A percentile compares a stretch with the other conserved stretches of the same genome.
Conservation (phyloP, 2,888 invertebrate species). For the Agriotes lineatus region DNA sequence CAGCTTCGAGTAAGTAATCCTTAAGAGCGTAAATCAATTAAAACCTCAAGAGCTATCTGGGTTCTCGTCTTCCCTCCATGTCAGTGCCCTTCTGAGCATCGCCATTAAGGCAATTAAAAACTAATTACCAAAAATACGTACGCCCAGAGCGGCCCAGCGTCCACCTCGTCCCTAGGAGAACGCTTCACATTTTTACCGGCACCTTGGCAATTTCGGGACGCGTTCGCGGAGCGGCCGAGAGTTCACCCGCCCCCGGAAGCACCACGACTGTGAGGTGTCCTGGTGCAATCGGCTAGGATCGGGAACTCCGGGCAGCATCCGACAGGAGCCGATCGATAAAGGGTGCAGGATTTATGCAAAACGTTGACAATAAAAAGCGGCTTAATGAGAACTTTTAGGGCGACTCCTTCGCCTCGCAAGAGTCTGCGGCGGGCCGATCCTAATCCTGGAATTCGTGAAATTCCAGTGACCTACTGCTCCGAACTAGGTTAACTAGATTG, state of each 20-base stretch:
- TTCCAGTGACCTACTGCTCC: background rate
- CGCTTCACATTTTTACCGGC: background rate
- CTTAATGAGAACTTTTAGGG: background rate
- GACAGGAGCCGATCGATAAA: slow-evolving; percentile 62
- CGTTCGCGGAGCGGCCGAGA: slow-evolving; percentile 22
- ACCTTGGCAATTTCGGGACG: background rate
- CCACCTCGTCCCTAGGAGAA: background rate
- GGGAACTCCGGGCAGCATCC: slow-evolving; percentile 59
- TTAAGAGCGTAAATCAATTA: too few relatives aligned
- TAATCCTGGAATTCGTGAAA: too few relatives aligned
- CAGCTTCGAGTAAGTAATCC: too few relatives aligned
- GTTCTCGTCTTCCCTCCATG: too few relatives aligned
- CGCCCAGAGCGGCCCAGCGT: too few relatives aligned
- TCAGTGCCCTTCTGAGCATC: too few relatives aligned
- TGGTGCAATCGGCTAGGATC: slow-evolving; percentile 52
- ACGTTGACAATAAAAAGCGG: slow-evolving; percentile 15
- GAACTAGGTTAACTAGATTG: too few relatives aligned
- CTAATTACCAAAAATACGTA: too few relatives aligned
- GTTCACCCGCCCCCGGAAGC: slow-evolving; percentile 27
- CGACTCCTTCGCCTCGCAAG: background rate
- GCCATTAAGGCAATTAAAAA: too few relatives aligned
- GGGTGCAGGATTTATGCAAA: slow-evolving; percentile 50
- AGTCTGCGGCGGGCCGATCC: too few relatives aligned
- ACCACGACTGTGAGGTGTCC: slow-evolving; percentile 47
- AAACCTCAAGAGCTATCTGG: too few relatives aligned